Base-by-base conservation (phyloP, 2,113 vertebrate species). In the Panthera leo region DNA sequence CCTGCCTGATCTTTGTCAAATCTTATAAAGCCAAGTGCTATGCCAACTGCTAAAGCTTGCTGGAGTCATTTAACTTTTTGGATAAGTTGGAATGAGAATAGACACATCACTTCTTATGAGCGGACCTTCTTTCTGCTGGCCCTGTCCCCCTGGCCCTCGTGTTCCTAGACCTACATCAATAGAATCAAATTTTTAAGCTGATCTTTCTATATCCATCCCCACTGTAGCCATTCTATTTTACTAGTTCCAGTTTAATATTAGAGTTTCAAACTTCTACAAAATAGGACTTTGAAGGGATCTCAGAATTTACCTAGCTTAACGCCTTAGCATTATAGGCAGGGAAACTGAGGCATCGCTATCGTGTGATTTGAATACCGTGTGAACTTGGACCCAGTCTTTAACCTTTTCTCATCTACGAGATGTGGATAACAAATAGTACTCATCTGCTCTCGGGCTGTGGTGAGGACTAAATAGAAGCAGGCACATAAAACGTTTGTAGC, bases 1-100 rank as follows among this genome's bases (percentile, higher is more conserved):
- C 88, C 94, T 97, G 95, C 96, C 95, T 97, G 93, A 98, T 98
- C 97, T 98, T 98, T 97, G 98, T 98, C 97, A 98, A 91, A 94
- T 97, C 95, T 96, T 27, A 3, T 98, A 95, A 98, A 98, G 97
- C 84, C 82, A 36, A 0, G 45, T 9, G 90, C 88, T 84, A 91
- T 92, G 92, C 70, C 73, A 97, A 97, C 95, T 97, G 96, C 93
- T 98, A 90, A 98, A 76, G 94, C 85, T 92, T 84, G 85, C 98
- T 95, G 67, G 39, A 96, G 97, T 97, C 96, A 97, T 91, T 98
- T 96, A 97, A 93, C 78, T 87, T 79, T 84, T 58, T 94, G 70
- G 78, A 73, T 93, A 84, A 84, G 89, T n/a, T 76, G n/a, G 42
- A 94, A 90, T 4, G 36, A 92, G 67, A 94, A 79, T 1, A 95